These are phyloP conservation scores for Grus americana DNA, from an alignment of 2,113 vertebrate species.

Conservation along the genomic window DNA sequence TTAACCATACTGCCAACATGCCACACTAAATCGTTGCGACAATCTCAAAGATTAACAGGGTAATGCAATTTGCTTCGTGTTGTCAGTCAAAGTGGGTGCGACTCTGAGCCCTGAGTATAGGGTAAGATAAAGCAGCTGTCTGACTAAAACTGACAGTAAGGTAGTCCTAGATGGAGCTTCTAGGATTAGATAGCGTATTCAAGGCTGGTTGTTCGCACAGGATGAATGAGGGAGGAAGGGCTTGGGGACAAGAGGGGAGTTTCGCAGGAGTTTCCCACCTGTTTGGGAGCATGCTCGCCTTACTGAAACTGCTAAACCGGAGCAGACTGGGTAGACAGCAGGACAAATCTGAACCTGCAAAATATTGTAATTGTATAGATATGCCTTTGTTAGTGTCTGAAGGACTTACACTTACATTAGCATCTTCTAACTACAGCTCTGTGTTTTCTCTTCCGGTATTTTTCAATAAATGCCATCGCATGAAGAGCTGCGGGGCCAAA, in stretches of 20 bases:
- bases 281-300: background rate
- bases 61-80: background rate
- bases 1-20: background rate
- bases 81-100: background rate
- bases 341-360: background rate
- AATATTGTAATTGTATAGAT: background rate
- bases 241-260: background rate
- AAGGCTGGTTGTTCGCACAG: background rate
- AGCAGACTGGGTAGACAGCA: background rate
- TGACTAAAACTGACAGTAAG: background rate
- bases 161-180: background rate
- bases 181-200: background rate
- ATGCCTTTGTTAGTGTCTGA: background rate
- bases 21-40: background rate
- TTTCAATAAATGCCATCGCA: background rate
- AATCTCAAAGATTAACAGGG: background rate
- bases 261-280: background rate
- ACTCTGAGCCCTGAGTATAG: background rate
- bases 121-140: slow-evolving; percentile 21
- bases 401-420: background rate
- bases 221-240: background rate
- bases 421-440: background rate
- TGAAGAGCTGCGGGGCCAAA: background rate
- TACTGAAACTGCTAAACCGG: background rate
- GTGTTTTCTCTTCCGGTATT: background rate